Evolutionary conservation across 2,113 vertebrate species (phyloP), one percentile per base, ranked within the genome.

Genomic region (Nannospalax galili): DNA sequence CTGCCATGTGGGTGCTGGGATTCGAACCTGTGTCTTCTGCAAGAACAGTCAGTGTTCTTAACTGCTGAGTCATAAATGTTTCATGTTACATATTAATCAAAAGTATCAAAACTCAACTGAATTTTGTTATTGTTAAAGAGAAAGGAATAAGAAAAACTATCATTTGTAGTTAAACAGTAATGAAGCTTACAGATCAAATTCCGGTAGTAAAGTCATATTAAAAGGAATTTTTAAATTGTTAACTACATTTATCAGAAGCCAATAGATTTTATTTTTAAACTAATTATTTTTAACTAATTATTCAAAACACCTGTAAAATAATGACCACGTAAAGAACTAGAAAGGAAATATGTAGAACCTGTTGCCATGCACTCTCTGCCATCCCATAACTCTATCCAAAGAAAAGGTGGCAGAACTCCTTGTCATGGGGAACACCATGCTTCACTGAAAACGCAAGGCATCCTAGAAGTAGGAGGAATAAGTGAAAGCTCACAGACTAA

Each of bases 271-370:
- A n/a, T n/a, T n/a, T n/a, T n/a, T n/a, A n/a, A n/a, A n/a, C n/a
- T n/a, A n/a, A n/a, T n/a, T n/a, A n/a, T n/a, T n/a, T n/a, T 10
- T 81, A 95, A 79, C 16, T 85, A 30, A 84, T 88, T 87, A 78
- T 30, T 74, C 73, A 93, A 75, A 90, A 60, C 11, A 79, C 28
- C 40, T 82, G 42, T 81, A 96, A 96, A 92, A 93, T 22, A 79
- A 5, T 82, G 42, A 79, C 58, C 64, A 86, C 73, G 70, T 48
- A 88, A 93, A 56, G 37, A 85, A 95, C 72, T 52, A 72, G 92
- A 81, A 95, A 91, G 69, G 60, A 95, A 96, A 96, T n/a, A n/a
- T n/a, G n/a, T n/a, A n/a, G n/a, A n/a, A n/a, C n/a, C n/a, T n/a
- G n/a, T n/a, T n/a, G n/a, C n/a, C n/a, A n/a, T 79, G 48, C 12